Evolutionary conservation across 2,888 invertebrate genomes (phyloP).

Genomic region (Labia minor): DNA sequence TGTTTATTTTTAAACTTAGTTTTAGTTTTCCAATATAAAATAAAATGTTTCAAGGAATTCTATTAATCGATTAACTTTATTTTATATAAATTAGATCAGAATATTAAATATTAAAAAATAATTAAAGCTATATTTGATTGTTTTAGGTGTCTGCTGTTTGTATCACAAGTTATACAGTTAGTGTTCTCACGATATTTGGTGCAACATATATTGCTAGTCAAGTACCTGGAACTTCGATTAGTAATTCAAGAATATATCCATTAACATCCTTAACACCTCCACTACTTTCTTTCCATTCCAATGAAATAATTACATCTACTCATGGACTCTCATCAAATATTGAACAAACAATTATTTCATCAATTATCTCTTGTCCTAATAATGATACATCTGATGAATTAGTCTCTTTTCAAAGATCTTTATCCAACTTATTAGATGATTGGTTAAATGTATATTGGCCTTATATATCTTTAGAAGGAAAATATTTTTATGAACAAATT

Average conservation of each 20-base stretch:
- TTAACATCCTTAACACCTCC: background rate
- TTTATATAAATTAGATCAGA: too few relatives aligned
- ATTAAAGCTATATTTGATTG: background rate
- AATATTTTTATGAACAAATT: background rate
- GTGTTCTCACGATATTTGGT: constrained; percentile 48
- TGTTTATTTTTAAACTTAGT: too few relatives aligned
- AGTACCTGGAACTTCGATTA: constrained; percentile 25
- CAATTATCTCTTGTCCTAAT: background rate
- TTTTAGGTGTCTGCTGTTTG: constrained; percentile 45
- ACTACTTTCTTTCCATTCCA: background rate
- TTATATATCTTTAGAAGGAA: background rate
- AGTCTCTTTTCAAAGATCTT: background rate
- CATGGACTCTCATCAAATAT: background rate
- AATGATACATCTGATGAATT: background rate
- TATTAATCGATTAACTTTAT: too few relatives aligned
- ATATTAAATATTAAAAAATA: background rate
- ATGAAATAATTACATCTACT: background rate
- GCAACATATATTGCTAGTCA: constrained; percentile 42
- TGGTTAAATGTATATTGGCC: background rate
- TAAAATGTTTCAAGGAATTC: too few relatives aligned
- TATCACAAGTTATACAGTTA: constrained; percentile 49
- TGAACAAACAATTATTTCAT: background rate
- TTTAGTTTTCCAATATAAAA: too few relatives aligned
- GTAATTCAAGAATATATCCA: background rate
- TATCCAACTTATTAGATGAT: background rate